Conservation (phyloP, 2,888 invertebrate genomes). For the Eueremaeus valkanovi region DNA sequence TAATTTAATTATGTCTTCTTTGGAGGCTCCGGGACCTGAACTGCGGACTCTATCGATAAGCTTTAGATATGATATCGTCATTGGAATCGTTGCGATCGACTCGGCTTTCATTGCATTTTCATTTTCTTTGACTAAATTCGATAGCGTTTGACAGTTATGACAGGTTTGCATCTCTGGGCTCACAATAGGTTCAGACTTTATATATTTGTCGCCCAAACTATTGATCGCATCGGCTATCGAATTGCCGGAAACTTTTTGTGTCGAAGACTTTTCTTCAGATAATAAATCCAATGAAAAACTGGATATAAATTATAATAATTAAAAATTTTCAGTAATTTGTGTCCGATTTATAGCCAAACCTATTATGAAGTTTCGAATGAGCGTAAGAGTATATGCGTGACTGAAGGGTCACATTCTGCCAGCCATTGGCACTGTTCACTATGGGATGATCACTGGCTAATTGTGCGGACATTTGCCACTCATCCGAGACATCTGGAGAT, state of each 20-base stretch:
- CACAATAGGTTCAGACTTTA: neutral
- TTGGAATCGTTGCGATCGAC: constrained; percentile 47
- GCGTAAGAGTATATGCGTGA: constrained; percentile 41
- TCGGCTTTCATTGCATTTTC: constrained; percentile 32
- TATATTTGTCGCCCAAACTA: constrained; percentile 29
- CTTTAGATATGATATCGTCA: constrained; percentile 64
- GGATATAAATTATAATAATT: neutral
- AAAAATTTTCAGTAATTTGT: neutral
- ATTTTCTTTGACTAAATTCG: constrained; percentile 23
- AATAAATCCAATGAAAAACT: constrained; percentile 34
- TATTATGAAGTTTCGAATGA: constrained; percentile 41
- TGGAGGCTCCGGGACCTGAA: constrained; percentile 52
- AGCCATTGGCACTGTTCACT: constrained; percentile 37
- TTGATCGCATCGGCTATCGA: neutral
- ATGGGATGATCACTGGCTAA: constrained; percentile 40
- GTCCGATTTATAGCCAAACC: neutral
- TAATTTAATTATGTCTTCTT: constrained; percentile 60
- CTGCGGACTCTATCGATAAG: constrained; percentile 62
- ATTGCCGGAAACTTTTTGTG: neutral
- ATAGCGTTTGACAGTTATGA: constrained; percentile 37
- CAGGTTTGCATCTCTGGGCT: constrained; percentile 35
- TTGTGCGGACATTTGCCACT: constrained; percentile 36
- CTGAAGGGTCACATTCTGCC: constrained; percentile 42
- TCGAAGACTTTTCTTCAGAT: constrained; percentile 18
- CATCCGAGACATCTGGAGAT: constrained; percentile 33